Evolutionary conservation across 2,113 vertebrate species (phyloP).

Genomic region (Myiagra hebetior): DNA sequence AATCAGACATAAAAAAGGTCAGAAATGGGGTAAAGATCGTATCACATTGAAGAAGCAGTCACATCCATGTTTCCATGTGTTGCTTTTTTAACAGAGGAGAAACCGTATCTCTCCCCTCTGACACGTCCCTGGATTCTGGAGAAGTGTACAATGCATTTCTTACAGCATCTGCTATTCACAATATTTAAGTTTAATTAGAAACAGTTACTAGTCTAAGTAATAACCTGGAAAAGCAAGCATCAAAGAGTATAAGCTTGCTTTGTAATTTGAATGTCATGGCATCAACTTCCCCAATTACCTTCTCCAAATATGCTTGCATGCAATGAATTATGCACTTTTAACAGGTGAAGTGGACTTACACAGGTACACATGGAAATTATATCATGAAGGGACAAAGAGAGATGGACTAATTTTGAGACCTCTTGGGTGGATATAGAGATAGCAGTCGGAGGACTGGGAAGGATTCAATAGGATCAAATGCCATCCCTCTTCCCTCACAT

Average conservation of each 20-base stretch:
- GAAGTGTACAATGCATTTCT: not conserved
- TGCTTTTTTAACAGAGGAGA: not conserved
- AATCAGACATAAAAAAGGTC: not conserved
- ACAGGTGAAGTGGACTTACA: not conserved
- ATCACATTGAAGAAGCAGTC: not conserved
- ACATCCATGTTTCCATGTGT: not conserved
- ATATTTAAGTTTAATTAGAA: not conserved
- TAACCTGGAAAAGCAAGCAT: not conserved
- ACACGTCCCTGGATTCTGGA: not conserved
- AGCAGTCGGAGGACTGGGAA: not conserved
- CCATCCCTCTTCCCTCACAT: not conserved
- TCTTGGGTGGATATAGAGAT: not conserved
- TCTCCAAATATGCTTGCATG: not conserved
- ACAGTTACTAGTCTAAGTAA: not conserved
- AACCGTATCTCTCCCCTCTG: fast-evolving
- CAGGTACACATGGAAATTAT: not conserved
- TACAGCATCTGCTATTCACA: not conserved
- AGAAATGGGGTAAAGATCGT: not conserved
- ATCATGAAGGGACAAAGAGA: not conserved
- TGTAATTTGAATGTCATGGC: not conserved
- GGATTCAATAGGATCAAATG: not conserved
- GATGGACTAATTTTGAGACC: not conserved
- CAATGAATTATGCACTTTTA: not conserved
- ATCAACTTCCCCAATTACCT: not conserved
- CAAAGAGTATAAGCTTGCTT: not conserved